Base-by-base conservation (phyloP, 1,140 invertebrate genomes). In the Drosophila bocqueti region DNA sequence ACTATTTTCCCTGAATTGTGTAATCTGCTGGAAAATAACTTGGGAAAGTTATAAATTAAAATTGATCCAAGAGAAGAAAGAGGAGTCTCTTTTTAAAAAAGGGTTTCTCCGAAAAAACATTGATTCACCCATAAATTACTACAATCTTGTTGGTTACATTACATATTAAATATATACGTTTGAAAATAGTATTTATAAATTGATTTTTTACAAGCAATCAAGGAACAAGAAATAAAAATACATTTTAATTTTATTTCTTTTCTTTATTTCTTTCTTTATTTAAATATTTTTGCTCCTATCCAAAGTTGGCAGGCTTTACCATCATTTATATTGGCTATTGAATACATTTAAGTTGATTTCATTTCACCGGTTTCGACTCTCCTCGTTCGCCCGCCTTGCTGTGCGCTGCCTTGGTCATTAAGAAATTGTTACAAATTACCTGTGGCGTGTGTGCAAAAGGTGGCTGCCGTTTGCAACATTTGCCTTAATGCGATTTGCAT, bases 401-500 rank as follows among this genome's bases (percentile, higher is more conserved):
- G 43, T 36, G 38, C 40, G 52, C 60, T 46, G 40, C 55, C 43
- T 43, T 71, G 76, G 66, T 65, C 76, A 79, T 79, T 79, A 79
- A 79, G 76, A 79, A 79, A 79, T 79, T 58, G 76, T 79, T 79
- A 73, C 76, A 79, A 79, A 79, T 79, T 79, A 64, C 69, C 49
- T 67, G 76, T 79, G 76, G 75, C 75, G 71, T 73, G 71, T 73
- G 76, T 79, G 66, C 65, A 63, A 65, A 79, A 45, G 59, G 29
- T 61, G 55, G 47, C 46, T 72, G 76, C 67, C 76, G 76, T 79
- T 79, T 79, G 76, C 76, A 79, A 79, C 76, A 79, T 79, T 79
- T 79, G 76, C 67, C 76, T 64, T 79, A 79, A 79, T 79, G 76
- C 76, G 76, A 79, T 79, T 79, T 79, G 76, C 76, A 79, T 79